Evolutionary conservation across 2,113 vertebrate genomes (phyloP).

Genomic region (Cynocephalus volans): DNA sequence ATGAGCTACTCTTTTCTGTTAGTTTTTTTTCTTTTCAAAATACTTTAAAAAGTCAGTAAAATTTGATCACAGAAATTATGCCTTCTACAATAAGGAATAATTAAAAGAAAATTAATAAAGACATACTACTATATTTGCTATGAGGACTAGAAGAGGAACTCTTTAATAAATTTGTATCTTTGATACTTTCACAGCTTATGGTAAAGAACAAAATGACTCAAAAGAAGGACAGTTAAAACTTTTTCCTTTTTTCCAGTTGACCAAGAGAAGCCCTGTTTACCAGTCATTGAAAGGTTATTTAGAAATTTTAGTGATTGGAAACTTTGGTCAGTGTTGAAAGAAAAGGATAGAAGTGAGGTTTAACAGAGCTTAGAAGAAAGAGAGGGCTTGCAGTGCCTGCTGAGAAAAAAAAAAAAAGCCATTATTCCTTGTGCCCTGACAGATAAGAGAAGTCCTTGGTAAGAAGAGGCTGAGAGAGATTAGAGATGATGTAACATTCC

Average conservation of each 20-base stretch:
- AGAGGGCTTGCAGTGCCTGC: neutral
- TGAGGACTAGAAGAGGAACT: neutral
- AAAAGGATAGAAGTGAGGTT: constrained; percentile 44
- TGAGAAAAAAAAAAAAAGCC: constrained; percentile 17
- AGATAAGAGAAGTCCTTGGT: constrained; percentile 52
- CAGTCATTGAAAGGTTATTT: constrained; percentile 4
- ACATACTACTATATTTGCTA: neutral
- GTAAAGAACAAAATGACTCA: neutral
- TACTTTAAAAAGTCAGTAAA: neutral
- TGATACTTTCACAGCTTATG: neutral
- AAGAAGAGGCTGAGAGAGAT: constrained; percentile 51
- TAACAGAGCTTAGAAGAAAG: constrained; percentile 54
- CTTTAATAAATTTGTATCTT: neutral
- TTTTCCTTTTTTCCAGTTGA: neutral
- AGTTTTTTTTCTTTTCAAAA: neutral
- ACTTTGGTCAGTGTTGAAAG: constrained; percentile 42
- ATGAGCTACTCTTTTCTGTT: neutral
- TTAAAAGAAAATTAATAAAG: neutral
- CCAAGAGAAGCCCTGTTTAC: constrained; percentile 50
- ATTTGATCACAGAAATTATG: constrained; percentile 1
- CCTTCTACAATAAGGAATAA: neutral
- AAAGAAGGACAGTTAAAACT: neutral
- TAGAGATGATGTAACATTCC: constrained; percentile 44
- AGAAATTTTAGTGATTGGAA: constrained; percentile 49
- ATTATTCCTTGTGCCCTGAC: constrained; percentile 36